These are phyloP conservation scores for Anabas testudineus DNA, from an alignment of 2,797 vertebrate species.

Conservation along the genomic window DNA sequence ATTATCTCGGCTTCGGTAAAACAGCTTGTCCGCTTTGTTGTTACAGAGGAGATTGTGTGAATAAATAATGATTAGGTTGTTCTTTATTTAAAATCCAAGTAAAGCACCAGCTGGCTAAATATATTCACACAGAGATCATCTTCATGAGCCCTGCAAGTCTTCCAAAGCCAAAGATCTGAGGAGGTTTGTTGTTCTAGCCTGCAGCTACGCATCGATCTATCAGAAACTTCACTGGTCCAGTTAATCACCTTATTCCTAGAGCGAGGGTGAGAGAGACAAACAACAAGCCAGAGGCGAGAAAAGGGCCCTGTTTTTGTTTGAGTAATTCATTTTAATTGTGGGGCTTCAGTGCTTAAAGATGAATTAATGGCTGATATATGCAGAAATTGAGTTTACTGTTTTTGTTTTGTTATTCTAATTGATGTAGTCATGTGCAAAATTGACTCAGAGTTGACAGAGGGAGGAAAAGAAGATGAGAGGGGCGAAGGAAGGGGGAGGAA, in stretches of 20 bases:
- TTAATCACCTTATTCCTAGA: slow-evolving; percentile 74
- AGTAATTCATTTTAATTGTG: slow-evolving; percentile 60
- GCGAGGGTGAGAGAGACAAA: slow-evolving; percentile 34
- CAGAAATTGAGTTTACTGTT: slow-evolving; percentile 46
- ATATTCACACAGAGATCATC: slow-evolving; percentile 68
- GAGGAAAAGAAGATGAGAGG: slow-evolving; percentile 22
- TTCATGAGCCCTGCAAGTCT: slow-evolving; percentile 61
- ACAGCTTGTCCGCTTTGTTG: slow-evolving; percentile 31
- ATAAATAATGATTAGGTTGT: slow-evolving; percentile 53
- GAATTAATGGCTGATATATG: slow-evolving; percentile 56
- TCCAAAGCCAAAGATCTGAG: slow-evolving; percentile 73
- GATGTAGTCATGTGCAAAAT: slow-evolving; percentile 54
- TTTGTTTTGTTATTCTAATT: slow-evolving; percentile 60
- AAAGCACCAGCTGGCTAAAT: slow-evolving; percentile 61
- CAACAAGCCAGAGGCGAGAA: slow-evolving; percentile 48
- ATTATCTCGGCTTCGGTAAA: slow-evolving; percentile 36
- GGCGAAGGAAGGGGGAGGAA: slow-evolving; percentile 9
- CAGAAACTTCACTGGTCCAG: slow-evolving; percentile 71
- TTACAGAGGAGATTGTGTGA: slow-evolving; percentile 43
- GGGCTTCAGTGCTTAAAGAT: slow-evolving; percentile 46
- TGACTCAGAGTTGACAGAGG: slow-evolving; percentile 45
- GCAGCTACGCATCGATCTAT: slow-evolving; percentile 72
- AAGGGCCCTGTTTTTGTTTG: slow-evolving; percentile 32
- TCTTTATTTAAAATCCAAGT: slow-evolving; percentile 66
- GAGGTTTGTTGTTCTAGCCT: slow-evolving; percentile 75